Percentiles rank a stretch among this genome's conserved stretches.
Evolutionary conservation across 2,888 invertebrate species (phyloP).

Genomic region (Halocaridina rubra): DNA sequence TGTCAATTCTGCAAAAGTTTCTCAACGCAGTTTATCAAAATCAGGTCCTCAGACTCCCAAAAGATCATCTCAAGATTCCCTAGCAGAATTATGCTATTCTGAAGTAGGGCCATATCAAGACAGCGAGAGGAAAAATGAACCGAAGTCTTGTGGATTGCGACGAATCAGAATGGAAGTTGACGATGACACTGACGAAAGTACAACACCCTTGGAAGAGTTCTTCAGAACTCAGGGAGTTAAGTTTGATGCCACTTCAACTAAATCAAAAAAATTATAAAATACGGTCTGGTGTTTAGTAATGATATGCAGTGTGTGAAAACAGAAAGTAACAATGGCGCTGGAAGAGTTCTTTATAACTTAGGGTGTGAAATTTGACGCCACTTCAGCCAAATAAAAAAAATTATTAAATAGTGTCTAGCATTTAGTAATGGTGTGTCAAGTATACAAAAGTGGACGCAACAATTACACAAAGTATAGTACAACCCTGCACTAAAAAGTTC

Average conservation of each 20-base stretch:
- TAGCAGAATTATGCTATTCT: not conserved
- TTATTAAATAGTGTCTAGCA: too few relatives aligned
- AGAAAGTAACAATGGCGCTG: conserved; percentile 38
- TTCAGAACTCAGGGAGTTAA: conserved; percentile 36
- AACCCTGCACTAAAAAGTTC: too few relatives aligned
- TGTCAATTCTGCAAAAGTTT: not conserved
- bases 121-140: not conserved
- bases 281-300: not conserved
- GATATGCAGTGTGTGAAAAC: not conserved
- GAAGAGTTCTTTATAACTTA: conserved; percentile 42
- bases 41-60: not conserved
- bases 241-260: conserved; percentile 44
- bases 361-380: conserved; percentile 36
- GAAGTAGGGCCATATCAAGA: not conserved
- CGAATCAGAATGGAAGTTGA: conserved; percentile 16
- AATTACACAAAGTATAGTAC: too few relatives aligned
- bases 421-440: too few relatives aligned
- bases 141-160: not conserved
- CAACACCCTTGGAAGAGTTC: conserved; percentile 44
- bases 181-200: conserved; percentile 50
- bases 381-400: conserved; percentile 41
- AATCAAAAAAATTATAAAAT: conserved; percentile 31
- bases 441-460: too few relatives aligned
- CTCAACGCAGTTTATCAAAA: not conserved
- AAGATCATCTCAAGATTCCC: not conserved